These are phyloP conservation scores for Chanos chanos DNA, from an alignment of 2,797 vertebrate genomes.

Conservation along the genomic window DNA sequence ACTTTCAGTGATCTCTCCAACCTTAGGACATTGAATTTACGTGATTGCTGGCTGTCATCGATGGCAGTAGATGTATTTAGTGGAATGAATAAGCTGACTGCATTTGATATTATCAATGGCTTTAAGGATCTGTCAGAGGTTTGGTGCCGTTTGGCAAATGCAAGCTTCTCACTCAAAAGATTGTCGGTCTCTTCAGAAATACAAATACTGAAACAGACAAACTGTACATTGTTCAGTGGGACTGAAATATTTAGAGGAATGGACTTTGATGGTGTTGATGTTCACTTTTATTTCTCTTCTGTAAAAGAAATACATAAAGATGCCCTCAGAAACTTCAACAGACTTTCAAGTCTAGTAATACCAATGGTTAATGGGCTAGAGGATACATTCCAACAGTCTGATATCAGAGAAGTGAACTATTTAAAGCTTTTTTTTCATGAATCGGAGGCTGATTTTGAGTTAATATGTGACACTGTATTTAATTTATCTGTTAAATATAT, in stretches of 20 bases:
- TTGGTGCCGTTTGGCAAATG: constrained; percentile 11
- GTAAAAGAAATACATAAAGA: neutral
- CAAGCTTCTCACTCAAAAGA: neutral
- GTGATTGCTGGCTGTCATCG: neutral
- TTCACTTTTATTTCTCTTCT: neutral
- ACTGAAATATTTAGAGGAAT: neutral
- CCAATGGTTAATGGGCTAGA: neutral
- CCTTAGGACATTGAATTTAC: neutral
- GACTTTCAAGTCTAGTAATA: neutral
- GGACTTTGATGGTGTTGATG: no score
- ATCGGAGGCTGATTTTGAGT: neutral
- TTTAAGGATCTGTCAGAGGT: neutral
- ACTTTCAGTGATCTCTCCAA: constrained; percentile 2
- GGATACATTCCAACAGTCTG: neutral
- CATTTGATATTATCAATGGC: accelerated
- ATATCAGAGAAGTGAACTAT: neutral
- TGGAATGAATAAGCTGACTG: neutral
- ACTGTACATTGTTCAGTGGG: neutral
- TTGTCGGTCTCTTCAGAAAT: neutral
- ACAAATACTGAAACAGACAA: neutral
- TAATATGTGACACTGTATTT: neutral
- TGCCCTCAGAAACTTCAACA: neutral
- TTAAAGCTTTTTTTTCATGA: accelerated
- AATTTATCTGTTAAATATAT: neutral
- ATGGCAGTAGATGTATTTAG: constrained; percentile 6